A percentile compares a stretch with the other conserved stretches of the same genome.
Evolutionary conservation across 2,797 vertebrate species (phyloP).

Genomic region (Chelidonichthys spinosus): DNA sequence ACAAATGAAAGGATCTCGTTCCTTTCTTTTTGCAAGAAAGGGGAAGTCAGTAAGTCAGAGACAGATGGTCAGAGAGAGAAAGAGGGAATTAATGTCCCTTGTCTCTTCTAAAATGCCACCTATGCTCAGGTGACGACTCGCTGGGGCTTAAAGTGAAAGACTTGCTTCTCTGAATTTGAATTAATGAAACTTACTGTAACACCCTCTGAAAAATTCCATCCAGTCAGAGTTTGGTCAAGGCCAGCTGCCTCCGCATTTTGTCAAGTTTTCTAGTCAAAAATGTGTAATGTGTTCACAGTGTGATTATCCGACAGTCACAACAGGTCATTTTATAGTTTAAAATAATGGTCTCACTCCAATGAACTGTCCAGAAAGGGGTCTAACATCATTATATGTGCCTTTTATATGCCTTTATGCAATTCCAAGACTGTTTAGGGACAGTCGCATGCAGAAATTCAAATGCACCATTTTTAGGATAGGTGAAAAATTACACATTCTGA

Average conservation of each 20-base stretch:
- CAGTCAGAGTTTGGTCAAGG: slow-evolving; percentile 15
- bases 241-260: neutral
- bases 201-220: slow-evolving; percentile 10
- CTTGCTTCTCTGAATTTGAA: slow-evolving; percentile 45
- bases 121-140: slow-evolving; percentile 31
- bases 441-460: neutral
- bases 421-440: neutral
- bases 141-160: slow-evolving; percentile 24
- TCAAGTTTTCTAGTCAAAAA: neutral
- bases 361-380: neutral
- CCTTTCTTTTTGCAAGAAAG: neutral
- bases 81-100: slow-evolving; percentile 19
- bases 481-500: neutral
- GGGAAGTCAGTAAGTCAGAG: neutral
- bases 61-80: neutral
- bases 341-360: neutral
- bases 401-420: neutral
- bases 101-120: slow-evolving; percentile 42
- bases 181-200: slow-evolving; percentile 11
- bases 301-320: neutral
- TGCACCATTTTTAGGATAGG: neutral
- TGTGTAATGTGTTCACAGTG: too few relatives aligned
- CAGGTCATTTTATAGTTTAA: neutral
- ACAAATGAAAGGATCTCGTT: neutral
- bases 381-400: neutral